Evolutionary conservation across 30 jellyfish, hydroid and myxozoan genomes (phyloP), one percentile per base, ranked within the genome.

Genomic region (Turritopsis dohrnii): DNA sequence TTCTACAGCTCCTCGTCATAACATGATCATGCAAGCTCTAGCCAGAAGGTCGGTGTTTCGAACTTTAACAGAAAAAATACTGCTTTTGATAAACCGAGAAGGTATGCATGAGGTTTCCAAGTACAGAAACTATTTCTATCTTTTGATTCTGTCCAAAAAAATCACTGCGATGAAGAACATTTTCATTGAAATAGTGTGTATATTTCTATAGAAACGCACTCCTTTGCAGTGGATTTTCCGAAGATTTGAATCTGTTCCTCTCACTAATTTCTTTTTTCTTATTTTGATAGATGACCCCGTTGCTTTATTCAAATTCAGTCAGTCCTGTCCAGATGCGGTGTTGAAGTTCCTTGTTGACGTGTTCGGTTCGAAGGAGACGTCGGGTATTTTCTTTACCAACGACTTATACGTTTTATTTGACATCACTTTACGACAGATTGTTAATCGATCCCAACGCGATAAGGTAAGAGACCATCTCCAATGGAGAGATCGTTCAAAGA

Each of bases 231-330:
- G n/a, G n/a, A n/a, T n/a, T n/a, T n/a, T n/a, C n/a, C n/a, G n/a
- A n/a, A n/a, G n/a, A n/a, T n/a, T n/a, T n/a, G n/a, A n/a, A n/a
- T n/a, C n/a, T n/a, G n/a, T n/a, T n/a, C n/a, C n/a, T n/a, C n/a
- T n/a, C n/a, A n/a, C n/a, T n/a, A n/a, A n/a, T n/a, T n/a, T n/a
- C n/a, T n/a, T n/a, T n/a, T n/a, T n/a, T n/a, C n/a, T n/a, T n/a
- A n/a, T n/a, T n/a, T n/a, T 91, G 80, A 18, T 79, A 91, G 97
- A 87, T 52, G 97, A 91, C 75, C 97, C 97, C 1, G 94, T 75
- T 29, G 89, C 97, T 26, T 53, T 91, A 69, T 91, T 91, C 54
- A 88, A 83, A 18, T 87, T 81, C 77, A 89, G 71, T 81, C 86
- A 83, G 54, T 79, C 94, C 16, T 75, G 80, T 27, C 96, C 96